A percentile compares a stretch with the other conserved stretches of the same genome.
phyloP scores from a whole-genome alignment of 2,797 vertebrate genomes.

The Oreortyx pictus region DNA sequence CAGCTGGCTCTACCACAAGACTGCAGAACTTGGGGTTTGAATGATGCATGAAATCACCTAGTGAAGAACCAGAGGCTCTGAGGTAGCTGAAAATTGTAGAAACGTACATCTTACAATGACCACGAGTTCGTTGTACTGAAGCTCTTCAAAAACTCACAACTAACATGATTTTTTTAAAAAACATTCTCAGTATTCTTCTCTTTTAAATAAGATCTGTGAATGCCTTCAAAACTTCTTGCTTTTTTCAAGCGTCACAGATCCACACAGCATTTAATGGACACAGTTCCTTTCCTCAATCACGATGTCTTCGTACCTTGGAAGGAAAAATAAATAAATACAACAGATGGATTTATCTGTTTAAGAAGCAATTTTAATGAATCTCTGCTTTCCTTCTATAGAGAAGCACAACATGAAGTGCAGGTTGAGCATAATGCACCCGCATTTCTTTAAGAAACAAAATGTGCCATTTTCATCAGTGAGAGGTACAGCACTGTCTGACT shows the following conservation, averaged over 20 bases:
- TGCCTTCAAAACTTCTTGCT: not conserved
- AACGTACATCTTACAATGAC: not conserved
- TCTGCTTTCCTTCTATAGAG: not conserved
- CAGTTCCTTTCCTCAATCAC: constrained; percentile 15
- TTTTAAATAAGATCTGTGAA: constrained; percentile 9
- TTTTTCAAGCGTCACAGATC: not conserved
- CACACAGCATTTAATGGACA: not conserved
- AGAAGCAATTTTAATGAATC: not conserved
- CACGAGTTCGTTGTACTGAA: not conserved
- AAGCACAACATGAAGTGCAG: not conserved
- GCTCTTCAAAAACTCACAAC: not conserved
- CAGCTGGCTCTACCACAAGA: not conserved
- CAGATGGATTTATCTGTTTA: not conserved
- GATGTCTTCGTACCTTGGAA: constrained; percentile 41
- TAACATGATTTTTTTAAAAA: not conserved
- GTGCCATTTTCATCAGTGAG: not conserved
- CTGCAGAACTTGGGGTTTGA: not conserved
- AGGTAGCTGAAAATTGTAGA: constrained; percentile 34
- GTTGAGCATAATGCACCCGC: not conserved
- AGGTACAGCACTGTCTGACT: not conserved
- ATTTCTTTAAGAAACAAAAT: not conserved
- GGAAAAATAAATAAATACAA: not conserved
- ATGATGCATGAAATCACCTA: not conserved
- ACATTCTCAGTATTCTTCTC: not conserved
- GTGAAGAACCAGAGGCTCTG: not conserved